These are phyloP conservation scores for Vanacampus margaritifer DNA, from an alignment of 2,113 vertebrate genomes.

Conservation along the genomic window DNA sequence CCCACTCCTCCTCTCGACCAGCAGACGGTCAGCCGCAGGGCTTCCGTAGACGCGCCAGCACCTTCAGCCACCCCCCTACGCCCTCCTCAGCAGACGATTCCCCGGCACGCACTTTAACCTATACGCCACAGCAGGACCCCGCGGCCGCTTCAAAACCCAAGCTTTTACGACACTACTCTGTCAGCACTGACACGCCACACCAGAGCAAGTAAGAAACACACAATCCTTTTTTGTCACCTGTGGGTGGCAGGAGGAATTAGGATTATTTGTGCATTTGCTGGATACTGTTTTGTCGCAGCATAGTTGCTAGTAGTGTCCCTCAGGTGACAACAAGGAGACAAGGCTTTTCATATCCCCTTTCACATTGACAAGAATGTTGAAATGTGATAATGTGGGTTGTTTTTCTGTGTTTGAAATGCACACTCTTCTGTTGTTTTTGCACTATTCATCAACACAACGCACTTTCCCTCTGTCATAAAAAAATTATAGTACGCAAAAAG, in stretches of 20 bases:
- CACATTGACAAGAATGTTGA: neutral
- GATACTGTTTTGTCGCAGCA: neutral
- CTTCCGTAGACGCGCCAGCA: constrained; percentile 85
- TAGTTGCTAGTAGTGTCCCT: neutral
- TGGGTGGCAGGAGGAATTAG: too few species aligned
- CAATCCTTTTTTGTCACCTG: neutral
- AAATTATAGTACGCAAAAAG: neutral
- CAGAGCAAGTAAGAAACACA: constrained; percentile 80
- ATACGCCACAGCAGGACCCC: constrained; percentile 66
- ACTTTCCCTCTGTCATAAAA: neutral
- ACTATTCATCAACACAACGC: neutral
- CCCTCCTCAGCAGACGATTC: constrained; percentile 54
- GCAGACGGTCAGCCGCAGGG: constrained; percentile 69
- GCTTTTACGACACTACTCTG: constrained; percentile 93
- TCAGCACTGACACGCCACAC: constrained; percentile 92
- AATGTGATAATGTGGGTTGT: neutral
- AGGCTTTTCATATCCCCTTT: neutral
- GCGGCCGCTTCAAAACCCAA: constrained; percentile 80
- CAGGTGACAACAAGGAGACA: neutral
- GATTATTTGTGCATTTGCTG: neutral
- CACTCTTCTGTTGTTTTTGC: neutral
- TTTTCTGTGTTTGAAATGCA: neutral
- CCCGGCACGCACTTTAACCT: constrained; percentile 42
- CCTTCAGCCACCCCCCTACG: constrained; percentile 81
- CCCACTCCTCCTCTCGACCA: constrained; percentile 20